phyloP scores from a whole-genome alignment of 1,140 invertebrate species.

The Oppia nitens region DNA sequence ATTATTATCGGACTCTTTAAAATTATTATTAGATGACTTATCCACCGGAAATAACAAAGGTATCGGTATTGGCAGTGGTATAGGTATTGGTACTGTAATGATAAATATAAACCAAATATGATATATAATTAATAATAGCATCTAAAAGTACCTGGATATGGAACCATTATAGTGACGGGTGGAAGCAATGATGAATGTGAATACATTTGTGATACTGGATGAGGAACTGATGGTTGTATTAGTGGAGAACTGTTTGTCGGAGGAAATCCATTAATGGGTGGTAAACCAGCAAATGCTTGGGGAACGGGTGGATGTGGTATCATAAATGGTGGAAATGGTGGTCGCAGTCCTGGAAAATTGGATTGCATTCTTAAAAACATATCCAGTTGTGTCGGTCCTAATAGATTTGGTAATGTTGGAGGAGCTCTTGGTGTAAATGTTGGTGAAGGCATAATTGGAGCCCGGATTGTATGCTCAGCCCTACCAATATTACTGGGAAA shows the following conservation, averaged over 20 bases:
- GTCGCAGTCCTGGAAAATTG: neutral
- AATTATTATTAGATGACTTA: neutral
- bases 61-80: constrained; percentile 18
- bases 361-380: neutral
- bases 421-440: neutral
- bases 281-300: neutral
- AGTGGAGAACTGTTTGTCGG: neutral
- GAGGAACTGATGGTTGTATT: neutral
- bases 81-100: too few relatives aligned
- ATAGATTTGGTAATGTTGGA: neutral
- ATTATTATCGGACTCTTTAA: neutral
- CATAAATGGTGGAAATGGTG: neutral
- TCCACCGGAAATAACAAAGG: constrained; percentile 15
- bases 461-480: neutral
- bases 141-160: too few relatives aligned
- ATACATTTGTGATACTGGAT: neutral
- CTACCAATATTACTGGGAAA: constrained; percentile 39
- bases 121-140: too few relatives aligned
- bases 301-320: neutral
- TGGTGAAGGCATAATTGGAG: neutral
- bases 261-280: neutral
- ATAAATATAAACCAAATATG: too few relatives aligned
- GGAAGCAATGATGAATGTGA: constrained; percentile 5
- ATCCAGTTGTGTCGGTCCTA: neutral
- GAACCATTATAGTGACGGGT: constrained; percentile 17